Conservation (phyloP, 2,113 vertebrate genomes). For the Quiscalus mexicanus region DNA sequence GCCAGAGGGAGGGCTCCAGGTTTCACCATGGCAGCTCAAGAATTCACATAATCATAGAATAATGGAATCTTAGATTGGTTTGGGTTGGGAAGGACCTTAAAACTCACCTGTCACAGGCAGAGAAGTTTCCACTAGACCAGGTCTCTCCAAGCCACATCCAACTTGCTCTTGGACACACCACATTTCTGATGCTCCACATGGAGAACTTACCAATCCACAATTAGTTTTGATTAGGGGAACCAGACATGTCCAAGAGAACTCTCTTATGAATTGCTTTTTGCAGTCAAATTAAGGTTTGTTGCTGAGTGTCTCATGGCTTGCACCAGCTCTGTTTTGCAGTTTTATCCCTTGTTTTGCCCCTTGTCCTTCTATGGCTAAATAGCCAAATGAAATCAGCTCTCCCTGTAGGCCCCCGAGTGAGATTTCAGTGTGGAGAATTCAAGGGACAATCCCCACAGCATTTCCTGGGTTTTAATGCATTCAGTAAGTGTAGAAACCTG, state of each 20-base stretch:
- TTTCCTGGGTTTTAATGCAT: constrained; percentile 3
- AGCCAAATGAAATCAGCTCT: background rate
- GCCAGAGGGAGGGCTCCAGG: background rate
- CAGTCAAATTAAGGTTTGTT: constrained; percentile 15
- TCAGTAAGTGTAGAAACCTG: constrained; percentile 24
- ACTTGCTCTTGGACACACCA: background rate
- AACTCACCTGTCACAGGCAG: background rate
- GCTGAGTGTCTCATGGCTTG: background rate
- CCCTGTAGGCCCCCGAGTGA: background rate
- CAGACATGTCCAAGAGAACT: background rate
- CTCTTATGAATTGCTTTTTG: background rate
- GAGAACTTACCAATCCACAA: background rate
- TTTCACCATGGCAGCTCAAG: background rate
- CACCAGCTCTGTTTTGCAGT: background rate
- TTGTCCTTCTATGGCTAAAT: background rate
- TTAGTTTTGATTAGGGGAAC: background rate
- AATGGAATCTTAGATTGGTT: background rate
- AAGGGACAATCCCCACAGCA: background rate
- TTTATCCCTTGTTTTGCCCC: background rate
- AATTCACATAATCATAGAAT: background rate
- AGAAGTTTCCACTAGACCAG: background rate
- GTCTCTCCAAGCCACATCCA: background rate
- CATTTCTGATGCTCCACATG: accelerated
- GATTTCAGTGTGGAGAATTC: background rate
- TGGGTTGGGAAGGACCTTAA: background rate